Evolutionary conservation across 1,140 invertebrate species (phyloP).

Genomic region (Platyscapa corneri): DNA sequence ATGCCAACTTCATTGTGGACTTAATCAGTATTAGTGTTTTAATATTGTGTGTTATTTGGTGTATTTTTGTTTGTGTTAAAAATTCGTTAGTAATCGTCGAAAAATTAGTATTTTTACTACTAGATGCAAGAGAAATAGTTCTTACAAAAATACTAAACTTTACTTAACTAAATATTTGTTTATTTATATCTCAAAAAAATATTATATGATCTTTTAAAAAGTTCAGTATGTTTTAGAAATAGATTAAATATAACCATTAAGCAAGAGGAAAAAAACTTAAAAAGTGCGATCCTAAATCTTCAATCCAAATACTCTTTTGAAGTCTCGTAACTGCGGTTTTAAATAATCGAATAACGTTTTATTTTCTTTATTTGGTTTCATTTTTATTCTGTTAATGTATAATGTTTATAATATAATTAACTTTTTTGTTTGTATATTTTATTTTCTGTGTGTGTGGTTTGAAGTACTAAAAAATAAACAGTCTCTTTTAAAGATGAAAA

Average conservation of each 20-base stretch:
- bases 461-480: no score
- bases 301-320: background rate
- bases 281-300: background rate
- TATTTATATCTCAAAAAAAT: background rate
- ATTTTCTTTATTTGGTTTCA: no score
- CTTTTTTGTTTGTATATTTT: no score
- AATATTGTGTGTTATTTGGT: background rate
- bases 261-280: no score
- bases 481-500: no score
- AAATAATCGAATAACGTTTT: background rate
- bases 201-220: background rate
- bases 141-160: background rate
- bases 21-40: conserved; percentile 46
- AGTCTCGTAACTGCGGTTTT: no score
- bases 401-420: no score
- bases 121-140: background rate
- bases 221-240: background rate
- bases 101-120: background rate
- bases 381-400: no score
- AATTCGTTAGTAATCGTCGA: background rate
- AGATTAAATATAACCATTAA: no score
- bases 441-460: no score
- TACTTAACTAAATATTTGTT: background rate
- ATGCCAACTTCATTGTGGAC: conserved; percentile 88
- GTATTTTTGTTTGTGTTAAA: no score